Base-by-base conservation (phyloP, 2,888 invertebrate genomes). In the Drosophila kuntzei region DNA sequence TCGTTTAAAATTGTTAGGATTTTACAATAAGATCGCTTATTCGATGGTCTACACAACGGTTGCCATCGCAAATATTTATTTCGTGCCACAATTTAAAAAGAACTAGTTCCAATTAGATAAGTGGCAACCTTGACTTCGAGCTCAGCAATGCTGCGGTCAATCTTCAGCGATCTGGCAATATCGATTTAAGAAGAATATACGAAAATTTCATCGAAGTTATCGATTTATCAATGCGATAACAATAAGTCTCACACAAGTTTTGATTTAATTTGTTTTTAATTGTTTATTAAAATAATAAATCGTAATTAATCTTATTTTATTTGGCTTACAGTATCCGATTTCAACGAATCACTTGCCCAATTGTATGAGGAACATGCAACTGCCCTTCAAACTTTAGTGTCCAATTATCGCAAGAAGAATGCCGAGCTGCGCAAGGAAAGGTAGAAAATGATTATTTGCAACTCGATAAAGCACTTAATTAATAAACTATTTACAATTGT, bases 341-440 rank as follows among this genome's bases (percentile, higher is more conserved):
- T 98, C 93, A 96, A 97, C 67, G 96, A 97, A 90, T 96, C 97
- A 93, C 93, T 98, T 93, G 96, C 97, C 73, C 96, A 96, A 90
- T 94, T 97, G 91, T 97, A 98, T 93, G 97, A 97, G 92, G 95
- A 96, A 84, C 97, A 98, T 92, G 97, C 97, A 12, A 95, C 96
- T 76, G 97, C 97, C 91, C 94, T 98, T 76, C 97, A 97, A 91
- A 94, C 95, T 75, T 94, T 98, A 85, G 97, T 98, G 59, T 96
- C 97, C 79, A 96, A 95, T 92, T 98, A 96, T 93, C 94, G 97
- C 53, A 96, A 97, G 92, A 94, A 95, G 90, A 97, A 97, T 92
- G 95, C 95, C 55, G 98, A 98, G 91, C 94, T 97, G 47, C 94
- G 97, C 74, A 96, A 97, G 93, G 98, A 98, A 93, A 94, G 97